Conservation (phyloP, 23 tunicate genomes). For the Clavelina lepadiformis region DNA sequence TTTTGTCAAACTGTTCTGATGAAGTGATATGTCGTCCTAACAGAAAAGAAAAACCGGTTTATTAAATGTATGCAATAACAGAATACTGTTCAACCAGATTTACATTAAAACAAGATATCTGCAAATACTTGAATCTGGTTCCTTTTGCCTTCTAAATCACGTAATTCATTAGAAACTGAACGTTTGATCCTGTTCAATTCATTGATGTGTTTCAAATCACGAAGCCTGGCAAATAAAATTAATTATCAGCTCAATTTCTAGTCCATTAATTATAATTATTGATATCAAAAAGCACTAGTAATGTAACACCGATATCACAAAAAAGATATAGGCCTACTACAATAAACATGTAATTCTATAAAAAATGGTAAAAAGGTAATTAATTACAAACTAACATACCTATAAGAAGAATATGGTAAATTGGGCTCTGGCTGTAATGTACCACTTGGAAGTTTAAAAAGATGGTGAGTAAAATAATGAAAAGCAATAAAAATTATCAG, state of each 20-base stretch:
- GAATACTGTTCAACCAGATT: too few species aligned
- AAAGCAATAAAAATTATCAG: slow-evolving; percentile 19
- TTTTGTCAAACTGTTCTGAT: slow-evolving; percentile 24
- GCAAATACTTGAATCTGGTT: slow-evolving; percentile 57
- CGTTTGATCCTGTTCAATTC: slow-evolving; percentile 73
- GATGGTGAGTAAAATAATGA: slow-evolving; percentile 35
- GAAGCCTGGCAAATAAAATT: slow-evolving; percentile 5
- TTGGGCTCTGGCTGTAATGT: neutral
- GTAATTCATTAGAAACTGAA: slow-evolving; percentile 73
- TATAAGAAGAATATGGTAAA: slow-evolving; percentile 11
- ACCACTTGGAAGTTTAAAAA: slow-evolving; percentile 13
- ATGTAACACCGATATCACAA: too few species aligned
- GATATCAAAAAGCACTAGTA: neutral
- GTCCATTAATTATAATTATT: neutral
- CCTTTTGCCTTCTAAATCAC: slow-evolving; percentile 70
- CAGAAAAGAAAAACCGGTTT: neutral
- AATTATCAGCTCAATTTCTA: neutral
- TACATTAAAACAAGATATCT: neutral
- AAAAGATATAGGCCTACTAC: neutral
- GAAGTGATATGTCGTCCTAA: slow-evolving; percentile 57
- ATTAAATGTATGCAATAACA: neutral
- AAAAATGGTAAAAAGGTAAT: slow-evolving; percentile 2
- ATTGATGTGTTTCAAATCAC: slow-evolving; percentile 75
- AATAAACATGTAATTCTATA: too few species aligned
- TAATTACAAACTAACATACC: neutral